These are phyloP conservation scores for Corapipo altera DNA, from an alignment of 2,113 vertebrate genomes.

Conservation along the genomic window DNA sequence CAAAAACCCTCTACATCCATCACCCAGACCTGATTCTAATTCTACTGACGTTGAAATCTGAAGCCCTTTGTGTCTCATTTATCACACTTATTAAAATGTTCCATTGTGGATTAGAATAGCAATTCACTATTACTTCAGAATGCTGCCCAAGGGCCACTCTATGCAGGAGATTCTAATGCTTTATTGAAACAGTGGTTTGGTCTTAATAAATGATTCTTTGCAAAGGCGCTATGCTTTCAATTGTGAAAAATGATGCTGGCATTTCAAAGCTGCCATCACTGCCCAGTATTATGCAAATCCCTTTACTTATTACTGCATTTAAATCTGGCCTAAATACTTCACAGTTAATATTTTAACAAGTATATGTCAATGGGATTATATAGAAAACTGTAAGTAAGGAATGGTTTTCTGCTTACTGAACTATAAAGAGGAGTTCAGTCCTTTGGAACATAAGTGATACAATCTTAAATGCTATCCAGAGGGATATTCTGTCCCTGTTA, in stretches of 20 bases:
- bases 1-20: conserved; percentile 75
- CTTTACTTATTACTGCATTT: conserved; percentile 59
- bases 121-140: conserved; percentile 83
- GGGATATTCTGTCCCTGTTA: neutral
- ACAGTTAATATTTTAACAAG: conserved; percentile 64
- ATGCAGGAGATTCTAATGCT: conserved; percentile 81
- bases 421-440: neutral
- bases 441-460: neutral
- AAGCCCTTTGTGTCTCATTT: conserved; percentile 80
- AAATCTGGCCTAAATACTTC: conserved; percentile 63
- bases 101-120: conserved; percentile 83
- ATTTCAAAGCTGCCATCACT: conserved; percentile 68
- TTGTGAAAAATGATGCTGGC: conserved; percentile 64
- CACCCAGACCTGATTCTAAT: conserved; percentile 68
- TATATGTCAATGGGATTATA: conserved; percentile 61
- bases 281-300: conserved; percentile 67
- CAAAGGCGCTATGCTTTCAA: conserved; percentile 55
- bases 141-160: conserved; percentile 72
- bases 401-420: neutral
- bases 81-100: conserved; percentile 89
- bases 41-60: conserved; percentile 74
- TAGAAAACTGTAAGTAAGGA: neutral
- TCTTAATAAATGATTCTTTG: conserved; percentile 71
- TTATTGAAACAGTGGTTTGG: conserved; percentile 72
- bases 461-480: neutral